Evolutionary conservation across 2,797 vertebrate genomes (phyloP).

Genomic region (Oceanodroma leucorhoa): DNA sequence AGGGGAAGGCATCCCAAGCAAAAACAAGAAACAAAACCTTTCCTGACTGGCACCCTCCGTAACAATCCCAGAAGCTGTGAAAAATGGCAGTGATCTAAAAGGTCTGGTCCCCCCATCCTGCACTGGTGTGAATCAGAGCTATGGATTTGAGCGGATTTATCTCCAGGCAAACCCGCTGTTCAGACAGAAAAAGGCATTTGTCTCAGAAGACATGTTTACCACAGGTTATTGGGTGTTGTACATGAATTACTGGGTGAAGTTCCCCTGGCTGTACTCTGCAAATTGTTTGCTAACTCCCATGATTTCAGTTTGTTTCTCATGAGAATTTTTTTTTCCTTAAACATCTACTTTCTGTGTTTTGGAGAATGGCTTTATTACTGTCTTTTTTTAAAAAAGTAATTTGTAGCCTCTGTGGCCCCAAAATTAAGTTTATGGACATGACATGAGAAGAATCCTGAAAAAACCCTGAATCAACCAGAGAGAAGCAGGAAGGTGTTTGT

Average conservation of each 20-base stretch:
- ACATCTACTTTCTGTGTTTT: background rate
- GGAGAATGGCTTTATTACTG: background rate
- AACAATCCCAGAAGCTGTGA: background rate
- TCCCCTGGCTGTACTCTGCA: background rate
- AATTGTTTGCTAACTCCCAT: background rate
- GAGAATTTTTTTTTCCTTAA: background rate
- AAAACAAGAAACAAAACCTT: background rate
- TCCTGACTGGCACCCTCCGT: background rate
- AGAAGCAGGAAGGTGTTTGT: background rate
- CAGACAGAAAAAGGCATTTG: background rate
- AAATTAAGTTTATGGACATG: background rate
- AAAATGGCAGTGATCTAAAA: background rate
- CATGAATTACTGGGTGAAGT: background rate
- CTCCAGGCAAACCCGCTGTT: background rate
- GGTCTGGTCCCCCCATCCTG: background rate
- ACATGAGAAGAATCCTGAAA: background rate
- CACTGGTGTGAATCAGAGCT: background rate
- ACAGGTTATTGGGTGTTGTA: slow-evolving; percentile 1
- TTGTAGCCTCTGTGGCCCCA: background rate
- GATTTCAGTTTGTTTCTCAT: background rate
- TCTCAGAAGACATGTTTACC: slow-evolving; percentile 23
- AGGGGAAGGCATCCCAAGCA: background rate
- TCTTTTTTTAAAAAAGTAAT: background rate
- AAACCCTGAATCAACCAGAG: accelerated
- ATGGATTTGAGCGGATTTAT: background rate